Base-by-base conservation (phyloP, 30 jellyfish, hydroid and myxozoan genomes). In the Aurelia aurita region DNA sequence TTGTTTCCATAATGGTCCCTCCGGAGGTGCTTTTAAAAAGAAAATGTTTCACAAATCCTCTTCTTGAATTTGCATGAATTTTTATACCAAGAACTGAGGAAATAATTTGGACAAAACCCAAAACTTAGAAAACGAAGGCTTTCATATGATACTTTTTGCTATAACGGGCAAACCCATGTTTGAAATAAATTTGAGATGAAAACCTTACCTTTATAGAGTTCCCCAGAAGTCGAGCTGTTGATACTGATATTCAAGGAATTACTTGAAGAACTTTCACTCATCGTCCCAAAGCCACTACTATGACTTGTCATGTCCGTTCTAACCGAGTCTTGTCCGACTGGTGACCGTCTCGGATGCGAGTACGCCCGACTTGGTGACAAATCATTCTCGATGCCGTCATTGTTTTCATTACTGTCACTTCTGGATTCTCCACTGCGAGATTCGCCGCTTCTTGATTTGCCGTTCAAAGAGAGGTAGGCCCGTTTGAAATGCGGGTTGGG, bases 241-340 rank as follows among this genome's bases (percentile, higher is more conserved):
- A 72, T 27, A 58, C 88, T 72, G 31, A 80, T 45, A 67, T 81
- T 89, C 58, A 89, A 45, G 2, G 97, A 89, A 28, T 67, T 67
- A 58, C 69, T 89, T 32, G 97, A 89, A 26, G 97, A 89, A 54
- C 94, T 89, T 53, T 80, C 91, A 47, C 97, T 81, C 97, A 89
- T 89, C 32, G 97, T 89, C 39, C 97, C 89, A 20, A 89, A 89
- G 7, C 97, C 97, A 51, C 97, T 89, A 74, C 97, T 89, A 31
- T 80, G 94, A 32, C 97, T 89, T 12, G 85, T 74, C 80, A 80
- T 61, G 66, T 89, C 92, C 14, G 96, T 78, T 21, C 96, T 26
- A 18, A 87, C 82, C 13, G 93, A 83, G 45, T 83, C 93, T 59
- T 83, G 87, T 35, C 86, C 93, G 10, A 83, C 80, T 5, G 93